phyloP scores from a whole-genome alignment of 2,797 vertebrate genomes.

The Diceros bicornis region DNA sequence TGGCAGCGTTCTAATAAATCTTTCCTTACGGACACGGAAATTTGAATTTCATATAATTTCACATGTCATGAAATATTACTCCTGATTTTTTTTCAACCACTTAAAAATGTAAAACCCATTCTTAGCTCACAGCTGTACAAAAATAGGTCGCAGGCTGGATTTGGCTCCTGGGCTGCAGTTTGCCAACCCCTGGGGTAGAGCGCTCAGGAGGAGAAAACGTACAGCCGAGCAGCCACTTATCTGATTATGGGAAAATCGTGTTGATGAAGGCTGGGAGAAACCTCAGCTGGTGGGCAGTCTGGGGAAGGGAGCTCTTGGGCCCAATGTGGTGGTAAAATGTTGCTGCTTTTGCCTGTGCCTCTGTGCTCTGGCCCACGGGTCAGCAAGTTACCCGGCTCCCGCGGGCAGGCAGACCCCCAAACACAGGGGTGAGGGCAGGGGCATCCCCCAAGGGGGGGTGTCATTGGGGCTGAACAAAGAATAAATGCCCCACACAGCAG shows the following conservation, averaged over 20 bases:
- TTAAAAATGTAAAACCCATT: not conserved
- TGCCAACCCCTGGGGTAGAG: accelerated
- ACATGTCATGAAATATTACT: not conserved
- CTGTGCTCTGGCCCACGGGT: accelerated
- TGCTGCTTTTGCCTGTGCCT: accelerated
- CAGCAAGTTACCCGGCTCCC: not conserved
- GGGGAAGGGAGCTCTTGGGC: not conserved
- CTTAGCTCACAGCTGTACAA: not conserved
- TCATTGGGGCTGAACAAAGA: not conserved
- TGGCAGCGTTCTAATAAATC: accelerated
- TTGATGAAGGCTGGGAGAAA: not conserved
- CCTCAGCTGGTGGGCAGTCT: not conserved
- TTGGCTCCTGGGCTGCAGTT: not conserved
- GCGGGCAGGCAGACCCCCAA: accelerated
- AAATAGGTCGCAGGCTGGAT: not conserved
- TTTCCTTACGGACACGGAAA: not conserved
- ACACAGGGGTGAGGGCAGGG: not conserved
- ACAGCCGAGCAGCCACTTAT: not conserved
- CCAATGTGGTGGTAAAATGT: accelerated
- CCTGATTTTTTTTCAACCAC: not conserved
- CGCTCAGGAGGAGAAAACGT: not conserved
- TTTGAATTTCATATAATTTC: not conserved
- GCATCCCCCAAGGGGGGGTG: not conserved
- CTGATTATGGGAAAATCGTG: not conserved
- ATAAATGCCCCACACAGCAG: not conserved